Evolutionary conservation across 1,140 invertebrate genomes (phyloP).

Genomic region (Lepidurus packardi): DNA sequence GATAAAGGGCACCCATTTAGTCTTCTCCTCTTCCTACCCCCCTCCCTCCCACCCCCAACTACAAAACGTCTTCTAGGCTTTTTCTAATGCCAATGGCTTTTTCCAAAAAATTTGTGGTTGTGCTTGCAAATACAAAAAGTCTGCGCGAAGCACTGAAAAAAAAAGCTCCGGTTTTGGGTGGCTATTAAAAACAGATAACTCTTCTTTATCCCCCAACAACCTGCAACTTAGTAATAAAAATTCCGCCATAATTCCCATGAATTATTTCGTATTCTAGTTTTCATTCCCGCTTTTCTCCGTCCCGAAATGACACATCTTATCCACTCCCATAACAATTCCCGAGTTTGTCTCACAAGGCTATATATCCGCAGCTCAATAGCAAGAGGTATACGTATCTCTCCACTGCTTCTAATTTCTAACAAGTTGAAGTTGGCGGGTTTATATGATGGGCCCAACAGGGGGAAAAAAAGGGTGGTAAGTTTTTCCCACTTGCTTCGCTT

Average conservation of each 20-base stretch:
- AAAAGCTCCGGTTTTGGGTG: neutral
- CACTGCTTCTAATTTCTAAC: neutral
- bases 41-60: too few relatives aligned
- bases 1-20: neutral
- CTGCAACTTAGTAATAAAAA: neutral
- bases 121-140: too few relatives aligned
- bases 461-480: neutral
- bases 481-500: slow-evolving; percentile 10
- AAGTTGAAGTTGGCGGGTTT: neutral
- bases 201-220: neutral
- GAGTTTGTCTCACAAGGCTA: too few relatives aligned
- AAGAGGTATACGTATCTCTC: neutral
- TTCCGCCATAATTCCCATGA: neutral
- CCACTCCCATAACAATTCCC: too few relatives aligned
- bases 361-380: too few relatives aligned
- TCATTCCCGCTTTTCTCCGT: neutral
- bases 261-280: neutral
- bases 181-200: slow-evolving; percentile 6
- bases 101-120: too few relatives aligned
- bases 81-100: too few relatives aligned
- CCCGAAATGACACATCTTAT: neutral
- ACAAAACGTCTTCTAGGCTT: too few relatives aligned
- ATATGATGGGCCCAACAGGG: slow-evolving; percentile 4
- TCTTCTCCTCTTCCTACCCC: neutral
- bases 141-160: neutral